A percentile compares a stretch with the other conserved stretches of the same genome.
phyloP scores from a whole-genome alignment of 2,113 vertebrate species.

The Nesospiza acunhae region DNA sequence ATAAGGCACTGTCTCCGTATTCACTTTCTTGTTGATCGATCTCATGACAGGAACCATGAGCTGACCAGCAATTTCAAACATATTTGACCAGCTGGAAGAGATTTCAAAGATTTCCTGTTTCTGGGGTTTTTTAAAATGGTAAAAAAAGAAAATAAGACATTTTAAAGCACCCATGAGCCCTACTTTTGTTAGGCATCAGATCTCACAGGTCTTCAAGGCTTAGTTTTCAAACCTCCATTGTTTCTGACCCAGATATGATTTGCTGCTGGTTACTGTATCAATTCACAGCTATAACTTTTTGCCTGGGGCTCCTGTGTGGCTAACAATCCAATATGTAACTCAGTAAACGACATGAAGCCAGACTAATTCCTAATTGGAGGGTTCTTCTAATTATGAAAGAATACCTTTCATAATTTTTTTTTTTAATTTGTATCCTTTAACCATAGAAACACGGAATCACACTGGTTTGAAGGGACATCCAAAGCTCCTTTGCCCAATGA shows the following conservation, averaged over 20 bases:
- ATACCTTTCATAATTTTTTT: neutral
- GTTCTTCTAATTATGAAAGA: neutral
- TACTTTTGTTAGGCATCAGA: neutral
- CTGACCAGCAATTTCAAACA: neutral
- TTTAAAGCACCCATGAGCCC: neutral
- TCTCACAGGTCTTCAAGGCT: neutral
- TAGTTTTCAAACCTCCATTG: neutral
- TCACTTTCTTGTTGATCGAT: neutral
- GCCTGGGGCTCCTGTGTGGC: neutral
- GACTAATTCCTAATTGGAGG: neutral
- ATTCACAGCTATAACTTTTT: neutral
- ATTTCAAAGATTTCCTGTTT: neutral
- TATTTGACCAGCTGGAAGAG: neutral
- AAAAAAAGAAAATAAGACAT: neutral
- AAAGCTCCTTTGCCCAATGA: neutral
- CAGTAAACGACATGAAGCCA: neutral
- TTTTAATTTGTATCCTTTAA: neutral
- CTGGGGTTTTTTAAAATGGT: accelerated
- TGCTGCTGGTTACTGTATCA: neutral
- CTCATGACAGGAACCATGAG: neutral
- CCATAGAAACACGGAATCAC: neutral
- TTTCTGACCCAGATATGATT: neutral
- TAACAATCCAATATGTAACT: neutral
- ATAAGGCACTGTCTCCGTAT: neutral
- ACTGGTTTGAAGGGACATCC: neutral